Evolutionary conservation across 2,113 vertebrate species (phyloP).

Genomic region (Ictidomys tridecemlineatus): DNA sequence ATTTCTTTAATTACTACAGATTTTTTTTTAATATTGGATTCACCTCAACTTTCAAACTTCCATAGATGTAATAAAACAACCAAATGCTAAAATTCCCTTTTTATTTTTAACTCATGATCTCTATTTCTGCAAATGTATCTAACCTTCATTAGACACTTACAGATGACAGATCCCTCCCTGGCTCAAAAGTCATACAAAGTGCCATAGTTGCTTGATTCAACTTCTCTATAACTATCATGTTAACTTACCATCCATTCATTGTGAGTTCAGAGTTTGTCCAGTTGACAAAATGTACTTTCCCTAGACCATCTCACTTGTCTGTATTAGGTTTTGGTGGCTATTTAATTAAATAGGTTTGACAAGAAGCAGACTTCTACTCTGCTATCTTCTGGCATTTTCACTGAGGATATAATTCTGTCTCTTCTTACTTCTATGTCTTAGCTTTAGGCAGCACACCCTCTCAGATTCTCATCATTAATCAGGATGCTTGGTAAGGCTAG

Average conservation of each 20-base stretch:
- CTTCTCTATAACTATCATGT: not conserved
- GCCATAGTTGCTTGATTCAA: not conserved
- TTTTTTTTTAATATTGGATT: not conserved
- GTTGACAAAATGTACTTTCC: not conserved
- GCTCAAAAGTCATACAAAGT: not conserved
- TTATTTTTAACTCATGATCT: conserved; percentile 9
- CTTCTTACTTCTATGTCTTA: not conserved
- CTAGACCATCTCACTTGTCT: not conserved
- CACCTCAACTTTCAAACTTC: not conserved
- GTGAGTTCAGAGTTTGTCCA: not conserved
- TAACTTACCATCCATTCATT: not conserved
- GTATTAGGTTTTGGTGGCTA: not conserved
- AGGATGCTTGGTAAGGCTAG: not conserved
- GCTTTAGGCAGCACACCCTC: not conserved
- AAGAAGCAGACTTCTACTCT: not conserved
- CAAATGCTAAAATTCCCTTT: not conserved
- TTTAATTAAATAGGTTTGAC: not conserved
- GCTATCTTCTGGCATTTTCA: conserved; percentile 4
- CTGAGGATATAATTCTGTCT: not conserved
- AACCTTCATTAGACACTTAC: not conserved
- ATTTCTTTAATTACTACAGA: conserved; percentile 9
- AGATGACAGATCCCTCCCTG: not conserved
- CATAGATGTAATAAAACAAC: not conserved
- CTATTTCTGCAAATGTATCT: conserved; percentile 17
- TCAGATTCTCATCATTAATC: not conserved